These are phyloP conservation scores for Oryzias javanicus DNA, from an alignment of 2,113 vertebrate species.

Conservation along the genomic window DNA sequence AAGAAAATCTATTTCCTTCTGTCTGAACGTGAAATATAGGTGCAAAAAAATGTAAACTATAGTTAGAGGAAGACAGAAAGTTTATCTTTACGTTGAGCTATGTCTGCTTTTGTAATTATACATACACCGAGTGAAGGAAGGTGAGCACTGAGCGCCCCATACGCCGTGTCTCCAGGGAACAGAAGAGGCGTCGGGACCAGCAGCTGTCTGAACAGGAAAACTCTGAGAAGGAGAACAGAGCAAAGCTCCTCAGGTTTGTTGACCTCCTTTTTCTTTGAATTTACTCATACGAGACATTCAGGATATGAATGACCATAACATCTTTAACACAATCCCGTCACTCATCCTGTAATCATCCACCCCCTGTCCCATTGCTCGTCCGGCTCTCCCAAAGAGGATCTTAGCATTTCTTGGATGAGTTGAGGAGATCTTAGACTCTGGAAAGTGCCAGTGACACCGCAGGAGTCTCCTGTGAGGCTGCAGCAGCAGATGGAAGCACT, in stretches of 20 bases:
- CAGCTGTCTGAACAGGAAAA: constrained; percentile 75
- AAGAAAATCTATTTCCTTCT: constrained; percentile 15
- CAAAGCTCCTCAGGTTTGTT: constrained; percentile 78
- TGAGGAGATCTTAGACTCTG: constrained; percentile 58
- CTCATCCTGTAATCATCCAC: constrained; percentile 27
- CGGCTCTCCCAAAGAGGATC: constrained; percentile 30
- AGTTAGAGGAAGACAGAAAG: neutral
- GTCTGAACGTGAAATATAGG: constrained; percentile 13
- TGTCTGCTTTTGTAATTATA: neutral
- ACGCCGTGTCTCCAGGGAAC: constrained; percentile 73
- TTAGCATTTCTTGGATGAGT: constrained; percentile 55
- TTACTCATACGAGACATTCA: neutral
- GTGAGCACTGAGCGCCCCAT: constrained; percentile 18
- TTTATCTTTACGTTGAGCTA: neutral
- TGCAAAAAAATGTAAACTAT: constrained; percentile 8
- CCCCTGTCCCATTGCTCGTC: constrained; percentile 15
- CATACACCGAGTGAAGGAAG: constrained; percentile 15
- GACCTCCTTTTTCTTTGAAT: constrained; percentile 3
- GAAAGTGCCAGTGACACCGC: constrained; percentile 60
- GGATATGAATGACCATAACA: constrained; percentile 9
- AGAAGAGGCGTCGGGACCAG: constrained; percentile 75
- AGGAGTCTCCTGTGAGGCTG: constrained; percentile 58
- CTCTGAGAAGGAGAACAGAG: constrained; percentile 73
- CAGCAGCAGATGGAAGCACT: constrained; percentile 72
- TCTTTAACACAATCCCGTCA: constrained; percentile 19